Base-by-base conservation (phyloP, 2,888 invertebrate genomes). In the Cerastis leucographa region DNA sequence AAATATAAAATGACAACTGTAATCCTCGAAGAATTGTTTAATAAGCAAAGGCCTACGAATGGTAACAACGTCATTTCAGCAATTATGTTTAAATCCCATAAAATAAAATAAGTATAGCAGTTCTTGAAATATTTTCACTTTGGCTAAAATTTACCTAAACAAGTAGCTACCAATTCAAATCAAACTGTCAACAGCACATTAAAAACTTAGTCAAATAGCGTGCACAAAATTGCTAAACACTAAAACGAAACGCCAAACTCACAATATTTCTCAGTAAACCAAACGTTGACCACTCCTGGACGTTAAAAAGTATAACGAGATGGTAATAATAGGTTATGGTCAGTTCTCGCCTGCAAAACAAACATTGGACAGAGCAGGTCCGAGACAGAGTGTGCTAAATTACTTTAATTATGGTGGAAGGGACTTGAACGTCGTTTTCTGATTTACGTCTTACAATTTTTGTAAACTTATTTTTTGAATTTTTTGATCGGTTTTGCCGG, bases 331-430 rank as follows among this genome's bases (percentile, higher is more conserved):
- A 94, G 96, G 96, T 94, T 95, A 93, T 87, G 94, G 91, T 92
- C 93, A 95, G 94, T 96, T 96, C 96, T 96, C 96, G 96, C 96
- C 96, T 92, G 95, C 94, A 96, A 96, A 96, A 96, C 96, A 96
- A 96, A 96, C 96, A 96, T 90, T 90, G 91, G 90, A 93, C 95
- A 94, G 94, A 93, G 94, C 92, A 93, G 91, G 87, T 90, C 85
- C 85, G 88, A 89, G 90, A 90, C 85, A 77, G 91, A 90, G 94
- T 94, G 93, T 91, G 93, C 93, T 93, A 94, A 95, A 95, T 96
- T 95, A 94, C 93, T 93, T 94, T 94, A 94, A 95, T 94, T 95
- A 93, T 90, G 89, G 85, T 76, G 86, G 69, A 74, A 86, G 71
- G 74, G 71, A 80, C 84, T 70, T 78, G 70, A 74, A 74, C 81